phyloP scores from a whole-genome alignment of 2,113 vertebrate genomes.

The Nesoenas mayeri region DNA sequence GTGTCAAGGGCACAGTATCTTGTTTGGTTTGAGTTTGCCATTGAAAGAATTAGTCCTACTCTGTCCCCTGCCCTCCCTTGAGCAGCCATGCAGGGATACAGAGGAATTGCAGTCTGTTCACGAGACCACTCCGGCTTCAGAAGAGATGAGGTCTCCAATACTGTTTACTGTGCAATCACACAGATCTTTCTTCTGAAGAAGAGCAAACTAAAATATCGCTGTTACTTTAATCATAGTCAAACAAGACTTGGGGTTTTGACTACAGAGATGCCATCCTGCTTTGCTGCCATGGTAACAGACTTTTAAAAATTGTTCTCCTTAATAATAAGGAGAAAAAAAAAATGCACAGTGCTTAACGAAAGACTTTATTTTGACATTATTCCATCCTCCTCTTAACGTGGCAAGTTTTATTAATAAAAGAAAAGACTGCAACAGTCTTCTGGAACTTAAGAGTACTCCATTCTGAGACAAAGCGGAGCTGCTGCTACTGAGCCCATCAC shows the following conservation, averaged over 20 bases:
- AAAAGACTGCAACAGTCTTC: not conserved
- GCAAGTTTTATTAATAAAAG: slow-evolving; percentile 50
- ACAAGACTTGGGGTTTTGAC: slow-evolving; percentile 52
- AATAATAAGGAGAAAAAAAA: slow-evolving; percentile 37
- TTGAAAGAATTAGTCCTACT: not conserved
- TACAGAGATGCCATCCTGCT: slow-evolving; percentile 66
- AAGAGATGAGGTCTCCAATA: not conserved
- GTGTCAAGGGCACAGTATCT: not conserved
- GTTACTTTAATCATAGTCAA: slow-evolving; percentile 56
- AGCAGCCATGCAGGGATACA: not conserved
- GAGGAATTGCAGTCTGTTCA: not conserved
- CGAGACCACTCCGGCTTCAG: not conserved
- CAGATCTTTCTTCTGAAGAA: not conserved
- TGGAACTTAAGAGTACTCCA: not conserved
- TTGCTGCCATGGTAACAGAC: slow-evolving; percentile 69
- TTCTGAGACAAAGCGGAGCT: not conserved
- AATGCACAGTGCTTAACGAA: not conserved
- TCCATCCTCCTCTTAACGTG: slow-evolving; percentile 43
- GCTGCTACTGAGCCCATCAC: not conserved
- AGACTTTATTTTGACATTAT: slow-evolving; percentile 65
- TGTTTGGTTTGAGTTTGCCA: not conserved
- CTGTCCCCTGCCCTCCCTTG: not conserved
- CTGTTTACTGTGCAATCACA: not conserved
- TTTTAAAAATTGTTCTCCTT: slow-evolving; percentile 62
- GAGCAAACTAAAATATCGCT: not conserved